Percentiles rank a stretch among this genome's conserved stretches.
These are phyloP conservation scores for Tenthredo livida DNA, from an alignment of 2,888 invertebrate species.

Conservation along the genomic window DNA sequence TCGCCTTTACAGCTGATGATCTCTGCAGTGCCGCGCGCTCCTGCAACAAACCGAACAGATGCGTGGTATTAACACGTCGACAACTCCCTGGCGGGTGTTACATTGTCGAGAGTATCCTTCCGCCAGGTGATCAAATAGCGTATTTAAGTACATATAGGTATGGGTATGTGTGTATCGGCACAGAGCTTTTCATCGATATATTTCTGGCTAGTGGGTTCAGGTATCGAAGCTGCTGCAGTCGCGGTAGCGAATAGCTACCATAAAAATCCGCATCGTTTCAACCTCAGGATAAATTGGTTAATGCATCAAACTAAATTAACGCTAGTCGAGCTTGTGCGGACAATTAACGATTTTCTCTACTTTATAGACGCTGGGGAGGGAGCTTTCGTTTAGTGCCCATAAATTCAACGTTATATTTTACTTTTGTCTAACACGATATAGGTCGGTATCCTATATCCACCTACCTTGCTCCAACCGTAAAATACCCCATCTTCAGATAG, in stretches of 20 bases:
- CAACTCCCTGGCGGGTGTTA: conserved; percentile 47
- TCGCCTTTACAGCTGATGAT: background rate
- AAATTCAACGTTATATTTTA: conserved; percentile 67
- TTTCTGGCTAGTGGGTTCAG: background rate
- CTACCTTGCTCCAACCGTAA: background rate
- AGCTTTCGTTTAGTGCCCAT: conserved; percentile 70
- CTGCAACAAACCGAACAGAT: background rate
- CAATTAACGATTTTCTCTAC: conserved; percentile 76
- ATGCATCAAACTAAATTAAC: conserved; percentile 72
- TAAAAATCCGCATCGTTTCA: conserved; percentile 64
- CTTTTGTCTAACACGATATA: conserved; percentile 54
- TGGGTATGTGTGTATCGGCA: too few relatives aligned
- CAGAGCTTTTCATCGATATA: background rate
- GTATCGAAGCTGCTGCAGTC: background rate
- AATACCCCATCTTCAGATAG: background rate
- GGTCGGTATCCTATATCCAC: background rate
- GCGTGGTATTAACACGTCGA: conserved; percentile 57
- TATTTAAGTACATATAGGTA: background rate
- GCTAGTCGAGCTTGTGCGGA: conserved; percentile 66
- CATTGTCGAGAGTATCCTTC: background rate
- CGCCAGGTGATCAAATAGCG: conserved; percentile 4
- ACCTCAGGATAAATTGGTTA: conserved; percentile 68
- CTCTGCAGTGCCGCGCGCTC: background rate
- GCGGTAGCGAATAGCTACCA: conserved; percentile 56
- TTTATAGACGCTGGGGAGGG: conserved; percentile 68